These are phyloP conservation scores for Craterocephalus amniculus DNA, from an alignment of 2,797 vertebrate species.

Conservation along the genomic window DNA sequence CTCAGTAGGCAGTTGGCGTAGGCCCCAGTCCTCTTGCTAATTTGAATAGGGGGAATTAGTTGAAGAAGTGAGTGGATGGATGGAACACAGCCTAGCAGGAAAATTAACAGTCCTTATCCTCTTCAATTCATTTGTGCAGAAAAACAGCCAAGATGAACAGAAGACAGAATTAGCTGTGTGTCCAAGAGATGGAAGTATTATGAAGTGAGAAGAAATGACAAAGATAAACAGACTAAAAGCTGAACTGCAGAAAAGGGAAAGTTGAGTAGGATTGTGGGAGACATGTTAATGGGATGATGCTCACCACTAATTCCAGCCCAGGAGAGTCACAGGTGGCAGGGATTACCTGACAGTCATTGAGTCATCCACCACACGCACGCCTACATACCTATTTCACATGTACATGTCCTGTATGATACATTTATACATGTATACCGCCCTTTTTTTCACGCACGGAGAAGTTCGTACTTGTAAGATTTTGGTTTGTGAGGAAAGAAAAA, in stretches of 20 bases:
- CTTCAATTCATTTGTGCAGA: neutral
- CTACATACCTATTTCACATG: neutral
- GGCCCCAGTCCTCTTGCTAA: too few relatives aligned
- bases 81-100: neutral
- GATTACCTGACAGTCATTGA: constrained; percentile 59
- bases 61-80: too few relatives aligned
- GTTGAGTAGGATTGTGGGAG: constrained; percentile 9
- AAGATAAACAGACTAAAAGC: neutral
- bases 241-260: constrained; percentile 20
- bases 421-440: neutral
- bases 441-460: neutral
- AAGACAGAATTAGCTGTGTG: neutral
- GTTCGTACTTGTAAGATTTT: neutral
- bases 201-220: neutral
- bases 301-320: constrained; percentile 57
- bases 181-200: neutral
- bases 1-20: too few relatives aligned
- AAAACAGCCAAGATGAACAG: neutral
- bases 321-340: constrained; percentile 39
- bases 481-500: neutral
- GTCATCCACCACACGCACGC: constrained; percentile 3
- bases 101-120: too few relatives aligned
- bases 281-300: constrained; percentile 65
- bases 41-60: too few relatives aligned
- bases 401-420: too few relatives aligned